phyloP scores from a whole-genome alignment of 2,113 vertebrate species.

The Lates calcarifer region DNA sequence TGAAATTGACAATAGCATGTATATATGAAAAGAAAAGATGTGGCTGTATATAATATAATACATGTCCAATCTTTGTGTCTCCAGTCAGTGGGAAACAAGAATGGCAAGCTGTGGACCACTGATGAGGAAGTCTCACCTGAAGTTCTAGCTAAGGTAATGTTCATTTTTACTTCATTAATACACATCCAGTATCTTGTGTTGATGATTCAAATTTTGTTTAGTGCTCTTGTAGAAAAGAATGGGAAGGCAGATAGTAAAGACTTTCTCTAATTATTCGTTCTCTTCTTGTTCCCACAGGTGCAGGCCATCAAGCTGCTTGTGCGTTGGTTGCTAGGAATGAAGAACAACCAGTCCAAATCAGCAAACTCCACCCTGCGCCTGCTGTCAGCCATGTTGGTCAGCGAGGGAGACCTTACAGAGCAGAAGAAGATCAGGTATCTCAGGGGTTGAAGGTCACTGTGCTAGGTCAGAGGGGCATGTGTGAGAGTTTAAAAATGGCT shows the following conservation, averaged over 20 bases:
- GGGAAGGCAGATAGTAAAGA: neutral
- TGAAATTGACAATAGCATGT: neutral
- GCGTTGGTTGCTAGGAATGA: constrained; percentile 98
- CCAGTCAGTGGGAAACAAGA: constrained; percentile 97
- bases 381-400: constrained; percentile 97
- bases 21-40: neutral
- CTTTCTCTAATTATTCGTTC: neutral
- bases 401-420: constrained; percentile 98
- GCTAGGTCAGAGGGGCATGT: neutral
- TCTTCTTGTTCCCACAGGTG: constrained; percentile 83
- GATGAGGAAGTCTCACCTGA: constrained; percentile 99
- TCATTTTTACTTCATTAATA: neutral
- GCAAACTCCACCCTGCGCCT: constrained; percentile 98
- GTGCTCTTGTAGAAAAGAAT: neutral
- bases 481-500: neutral
- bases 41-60: too few species aligned
- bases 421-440: constrained; percentile 98
- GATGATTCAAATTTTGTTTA: neutral
- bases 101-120: constrained; percentile 96
- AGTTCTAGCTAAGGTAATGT: constrained; percentile 93
- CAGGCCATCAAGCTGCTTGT: constrained; percentile 98
- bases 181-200: neutral
- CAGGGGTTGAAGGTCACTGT: neutral
- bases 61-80: constrained; percentile 19
- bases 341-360: constrained; percentile 98